phyloP scores from a whole-genome alignment of 1,140 invertebrate species.

The Leptoteleia sp. region DNA sequence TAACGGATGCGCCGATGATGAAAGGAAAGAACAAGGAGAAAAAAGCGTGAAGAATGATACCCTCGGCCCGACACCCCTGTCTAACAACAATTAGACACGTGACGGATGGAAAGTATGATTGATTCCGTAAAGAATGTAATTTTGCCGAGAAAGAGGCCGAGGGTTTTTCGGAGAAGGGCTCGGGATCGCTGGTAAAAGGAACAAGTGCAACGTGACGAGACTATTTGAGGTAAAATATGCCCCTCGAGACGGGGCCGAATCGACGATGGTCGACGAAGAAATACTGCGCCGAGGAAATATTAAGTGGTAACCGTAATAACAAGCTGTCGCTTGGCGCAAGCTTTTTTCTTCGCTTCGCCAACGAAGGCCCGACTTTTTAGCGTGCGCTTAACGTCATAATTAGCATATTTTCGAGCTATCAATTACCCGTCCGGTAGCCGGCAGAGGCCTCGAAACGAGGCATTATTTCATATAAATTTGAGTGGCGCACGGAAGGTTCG shows the following conservation, averaged over 20 bases:
- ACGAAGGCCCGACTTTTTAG: constrained; percentile 2
- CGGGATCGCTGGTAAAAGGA: too few relatives aligned
- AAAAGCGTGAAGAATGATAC: constrained; percentile 17
- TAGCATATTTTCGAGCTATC: constrained; percentile 32
- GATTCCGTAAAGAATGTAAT: constrained; percentile 36
- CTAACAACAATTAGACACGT: constrained; percentile 17
- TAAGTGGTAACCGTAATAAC: constrained; percentile 41
- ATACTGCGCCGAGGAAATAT: constrained; percentile 35
- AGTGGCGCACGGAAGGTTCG: neutral
- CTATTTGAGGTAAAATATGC: too few relatives aligned
- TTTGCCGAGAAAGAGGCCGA: constrained; percentile 4
- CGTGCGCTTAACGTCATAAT: constrained; percentile 16
- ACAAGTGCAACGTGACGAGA: too few relatives aligned
- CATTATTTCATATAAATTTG: neutral
- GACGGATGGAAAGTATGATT: constrained; percentile 19
- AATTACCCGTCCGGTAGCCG: constrained; percentile 11
- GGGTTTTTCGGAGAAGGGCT: neutral
- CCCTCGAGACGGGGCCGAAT: neutral
- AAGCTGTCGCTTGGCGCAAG: constrained; percentile 17
- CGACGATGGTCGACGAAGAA: constrained; percentile 1
- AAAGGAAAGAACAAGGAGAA: neutral
- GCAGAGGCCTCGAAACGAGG: neutral
- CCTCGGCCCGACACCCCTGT: neutral
- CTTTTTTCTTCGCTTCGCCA: constrained; percentile 18
- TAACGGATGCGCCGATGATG: constrained; percentile 9